Evolutionary conservation across 1,140 invertebrate genomes (phyloP).

Genomic region (Magallana angulata): DNA sequence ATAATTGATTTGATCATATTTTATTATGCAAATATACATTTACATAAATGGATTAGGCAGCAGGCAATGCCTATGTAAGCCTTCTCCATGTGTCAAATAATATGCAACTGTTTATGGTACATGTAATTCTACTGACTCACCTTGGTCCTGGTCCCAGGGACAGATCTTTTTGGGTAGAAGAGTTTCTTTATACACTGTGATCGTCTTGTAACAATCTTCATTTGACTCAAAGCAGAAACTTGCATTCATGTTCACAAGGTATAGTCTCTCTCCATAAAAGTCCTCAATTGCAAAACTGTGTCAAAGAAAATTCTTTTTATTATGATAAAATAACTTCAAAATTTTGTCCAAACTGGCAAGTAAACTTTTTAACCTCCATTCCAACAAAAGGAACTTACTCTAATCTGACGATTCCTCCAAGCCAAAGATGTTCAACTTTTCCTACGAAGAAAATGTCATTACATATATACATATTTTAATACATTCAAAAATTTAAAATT

Average conservation of each 20-base stretch:
- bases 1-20: too few species aligned
- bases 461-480: too few species aligned
- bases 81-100: too few species aligned
- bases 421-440: constrained; percentile 21
- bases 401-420: constrained; percentile 13
- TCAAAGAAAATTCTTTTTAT: background rate
- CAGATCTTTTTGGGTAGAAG: constrained; percentile 42
- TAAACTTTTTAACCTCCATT: too few species aligned
- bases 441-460: background rate
- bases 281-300: constrained; percentile 56
- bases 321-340: too few species aligned
- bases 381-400: background rate
- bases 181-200: constrained; percentile 29
- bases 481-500: too few species aligned
- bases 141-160: background rate
- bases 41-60: too few species aligned
- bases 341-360: too few species aligned
- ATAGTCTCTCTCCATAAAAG: constrained; percentile 43
- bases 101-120: too few species aligned
- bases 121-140: background rate
- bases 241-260: constrained; percentile 49
- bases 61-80: too few species aligned
- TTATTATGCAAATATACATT: too few species aligned
- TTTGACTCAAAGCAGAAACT: constrained; percentile 47
- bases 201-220: constrained; percentile 19